Conservation (phyloP, 2,113 vertebrate species). For the Nymphicus hollandicus region DNA sequence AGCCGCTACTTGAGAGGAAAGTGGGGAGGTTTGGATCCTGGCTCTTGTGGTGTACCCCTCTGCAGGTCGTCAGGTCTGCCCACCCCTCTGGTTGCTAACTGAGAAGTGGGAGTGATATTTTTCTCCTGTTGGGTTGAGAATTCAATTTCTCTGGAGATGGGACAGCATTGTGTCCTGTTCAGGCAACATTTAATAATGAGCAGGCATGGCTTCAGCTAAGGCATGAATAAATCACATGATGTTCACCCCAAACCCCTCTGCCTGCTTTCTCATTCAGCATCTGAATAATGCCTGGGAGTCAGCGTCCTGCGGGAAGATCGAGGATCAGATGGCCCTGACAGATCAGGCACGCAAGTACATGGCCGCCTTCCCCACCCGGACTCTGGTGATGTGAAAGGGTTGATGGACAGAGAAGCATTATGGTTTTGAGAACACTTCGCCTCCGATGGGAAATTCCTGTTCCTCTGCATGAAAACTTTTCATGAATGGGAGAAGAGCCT, state of each 20-base stretch:
- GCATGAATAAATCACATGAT: fast-evolving
- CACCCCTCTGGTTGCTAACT: fast-evolving
- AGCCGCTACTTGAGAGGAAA: not conserved
- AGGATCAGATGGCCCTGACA: slow-evolving; percentile 84
- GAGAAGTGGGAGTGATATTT: not conserved
- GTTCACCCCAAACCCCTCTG: not conserved
- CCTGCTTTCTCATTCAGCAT: slow-evolving; percentile 66
- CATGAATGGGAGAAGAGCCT: slow-evolving; percentile 74
- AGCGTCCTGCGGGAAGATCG: slow-evolving; percentile 86
- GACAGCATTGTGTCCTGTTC: not conserved
- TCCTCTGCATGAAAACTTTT: slow-evolving; percentile 76
- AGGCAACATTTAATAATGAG: not conserved
- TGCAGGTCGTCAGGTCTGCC: not conserved
- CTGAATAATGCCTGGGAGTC: slow-evolving; percentile 86
- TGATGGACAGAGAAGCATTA: slow-evolving; percentile 72
- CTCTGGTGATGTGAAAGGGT: slow-evolving; percentile 89
- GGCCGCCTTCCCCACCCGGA: slow-evolving; percentile 86
- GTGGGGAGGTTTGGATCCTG: not conserved
- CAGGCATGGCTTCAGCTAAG: fast-evolving
- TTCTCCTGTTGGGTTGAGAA: not conserved
- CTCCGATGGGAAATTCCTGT: slow-evolving; percentile 74
- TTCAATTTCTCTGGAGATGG: not conserved
- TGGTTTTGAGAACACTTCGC: slow-evolving; percentile 80
- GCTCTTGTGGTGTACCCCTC: not conserved
- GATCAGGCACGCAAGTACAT: slow-evolving; percentile 89